phyloP scores from a whole-genome alignment of 2,113 vertebrate genomes.

The Cyanoramphus novaezelandiae region DNA sequence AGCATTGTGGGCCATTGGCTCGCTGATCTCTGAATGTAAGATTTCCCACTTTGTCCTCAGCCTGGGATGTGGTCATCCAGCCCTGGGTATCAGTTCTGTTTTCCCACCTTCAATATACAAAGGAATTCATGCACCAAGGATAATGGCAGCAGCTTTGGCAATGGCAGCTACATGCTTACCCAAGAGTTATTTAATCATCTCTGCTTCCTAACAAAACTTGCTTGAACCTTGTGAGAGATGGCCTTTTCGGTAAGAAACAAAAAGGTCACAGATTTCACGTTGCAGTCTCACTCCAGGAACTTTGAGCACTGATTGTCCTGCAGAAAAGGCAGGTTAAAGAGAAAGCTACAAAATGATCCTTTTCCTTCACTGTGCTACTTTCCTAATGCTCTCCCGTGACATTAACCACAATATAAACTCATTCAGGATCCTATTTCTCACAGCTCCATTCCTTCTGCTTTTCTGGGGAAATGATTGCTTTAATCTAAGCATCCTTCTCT shows the following conservation, averaged over 20 bases:
- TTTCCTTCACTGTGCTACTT: background rate
- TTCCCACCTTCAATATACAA: background rate
- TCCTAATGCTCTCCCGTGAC: background rate
- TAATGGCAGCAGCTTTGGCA: background rate
- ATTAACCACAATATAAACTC: conserved; percentile 1
- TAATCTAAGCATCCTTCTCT: conserved; percentile 23
- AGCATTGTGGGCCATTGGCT: background rate
- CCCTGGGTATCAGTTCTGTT: background rate
- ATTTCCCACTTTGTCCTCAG: background rate
- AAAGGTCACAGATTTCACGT: conserved; percentile 83
- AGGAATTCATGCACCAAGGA: background rate
- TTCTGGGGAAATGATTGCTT: conserved; percentile 1
- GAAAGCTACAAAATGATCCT: background rate
- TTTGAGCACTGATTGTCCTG: conserved; percentile 86
- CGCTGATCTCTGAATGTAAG: background rate
- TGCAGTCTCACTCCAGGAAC: conserved; percentile 85
- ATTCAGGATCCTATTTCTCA: conserved; percentile 14
- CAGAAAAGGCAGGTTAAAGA: conserved; percentile 24
- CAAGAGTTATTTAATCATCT: background rate
- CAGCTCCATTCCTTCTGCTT: background rate
- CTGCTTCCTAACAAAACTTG: conserved; percentile 79
- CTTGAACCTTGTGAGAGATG: conserved; percentile 56
- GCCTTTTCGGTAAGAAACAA: conserved; percentile 70
- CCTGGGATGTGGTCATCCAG: background rate
- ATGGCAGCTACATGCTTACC: background rate